These are phyloP conservation scores for Zele albiditarsus DNA, from an alignment of 2,888 invertebrate genomes.

Conservation along the genomic window DNA sequence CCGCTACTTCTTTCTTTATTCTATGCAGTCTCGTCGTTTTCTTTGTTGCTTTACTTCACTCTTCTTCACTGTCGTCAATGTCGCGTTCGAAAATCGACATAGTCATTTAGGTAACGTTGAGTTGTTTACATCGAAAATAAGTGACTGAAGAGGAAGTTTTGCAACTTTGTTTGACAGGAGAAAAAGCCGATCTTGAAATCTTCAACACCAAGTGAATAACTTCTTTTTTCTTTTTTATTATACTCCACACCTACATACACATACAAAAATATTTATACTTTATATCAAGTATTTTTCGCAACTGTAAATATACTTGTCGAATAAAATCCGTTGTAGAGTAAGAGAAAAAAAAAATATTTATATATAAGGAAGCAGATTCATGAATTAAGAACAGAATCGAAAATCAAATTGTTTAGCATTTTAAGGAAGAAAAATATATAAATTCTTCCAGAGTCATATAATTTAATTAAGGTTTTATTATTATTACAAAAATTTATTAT, in stretches of 20 bases:
- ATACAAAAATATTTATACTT: not conserved
- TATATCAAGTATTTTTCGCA: not conserved
- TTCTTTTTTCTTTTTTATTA: not conserved
- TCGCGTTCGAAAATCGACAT: not conserved
- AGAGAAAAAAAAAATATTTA: not conserved
- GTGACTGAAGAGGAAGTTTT: conserved; percentile 3
- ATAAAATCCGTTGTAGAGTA: no score
- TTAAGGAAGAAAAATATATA: no score
- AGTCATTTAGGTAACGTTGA: not conserved
- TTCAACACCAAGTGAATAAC: not conserved
- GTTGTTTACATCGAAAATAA: conserved; percentile 3
- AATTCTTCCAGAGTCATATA: no score
- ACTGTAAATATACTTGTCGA: not conserved
- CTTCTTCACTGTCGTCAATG: not conserved
- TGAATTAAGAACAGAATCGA: no score
- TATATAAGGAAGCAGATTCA: not conserved
- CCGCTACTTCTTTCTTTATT: not conserved
- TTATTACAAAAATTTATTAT: no score
- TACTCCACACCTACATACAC: not conserved
- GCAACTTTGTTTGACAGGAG: not conserved
- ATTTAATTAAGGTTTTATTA: no score
- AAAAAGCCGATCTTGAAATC: not conserved
- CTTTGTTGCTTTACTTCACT: not conserved
- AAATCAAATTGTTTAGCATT: no score
- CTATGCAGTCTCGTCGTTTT: not conserved